A percentile compares a stretch with the other conserved stretches of the same genome.
Conservation (phyloP, 1,140 invertebrate species). For the Meloidogyne floridensis region DNA sequence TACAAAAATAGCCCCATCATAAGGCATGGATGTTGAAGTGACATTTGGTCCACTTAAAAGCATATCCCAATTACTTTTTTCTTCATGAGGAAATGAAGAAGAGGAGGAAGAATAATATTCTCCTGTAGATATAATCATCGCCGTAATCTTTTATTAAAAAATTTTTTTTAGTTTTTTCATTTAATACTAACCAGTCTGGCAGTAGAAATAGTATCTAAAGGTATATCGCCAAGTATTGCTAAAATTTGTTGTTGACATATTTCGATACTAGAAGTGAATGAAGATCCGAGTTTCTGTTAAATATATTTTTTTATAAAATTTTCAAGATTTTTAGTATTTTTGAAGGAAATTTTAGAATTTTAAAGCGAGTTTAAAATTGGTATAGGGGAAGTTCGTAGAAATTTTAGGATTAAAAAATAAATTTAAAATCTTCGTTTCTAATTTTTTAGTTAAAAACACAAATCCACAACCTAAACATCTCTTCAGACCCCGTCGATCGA, state of each 20-base stretch:
- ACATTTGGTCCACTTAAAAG: slow-evolving; percentile 22
- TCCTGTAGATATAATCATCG: slow-evolving; percentile 32
- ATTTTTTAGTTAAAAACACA: no score
- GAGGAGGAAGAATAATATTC: background rate
- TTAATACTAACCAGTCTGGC: slow-evolving; percentile 20
- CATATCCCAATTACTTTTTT: slow-evolving; percentile 33
- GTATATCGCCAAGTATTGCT: slow-evolving; percentile 23
- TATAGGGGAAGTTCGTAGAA: no score
- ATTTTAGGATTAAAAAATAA: no score
- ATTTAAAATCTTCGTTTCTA: no score
- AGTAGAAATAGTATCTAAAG: slow-evolving; percentile 34
- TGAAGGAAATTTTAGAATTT: no score
- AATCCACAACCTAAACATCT: no score
- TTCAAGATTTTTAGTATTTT: no score
- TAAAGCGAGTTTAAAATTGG: no score
- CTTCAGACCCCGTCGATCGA: no score
- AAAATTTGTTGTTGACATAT: slow-evolving; percentile 28
- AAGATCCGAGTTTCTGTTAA: slow-evolving; percentile 31
- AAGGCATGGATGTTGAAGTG: background rate
- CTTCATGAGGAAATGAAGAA: background rate
- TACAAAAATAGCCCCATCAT: slow-evolving; percentile 39
- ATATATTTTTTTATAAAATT: slow-evolving; percentile 3
- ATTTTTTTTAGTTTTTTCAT: background rate
- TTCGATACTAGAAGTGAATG: slow-evolving; percentile 36
- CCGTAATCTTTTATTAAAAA: slow-evolving; percentile 21